A percentile compares a stretch with the other conserved stretches of the same genome.
phyloP scores from a whole-genome alignment of 2,797 vertebrate species.

The Micrastur ruficollis region DNA sequence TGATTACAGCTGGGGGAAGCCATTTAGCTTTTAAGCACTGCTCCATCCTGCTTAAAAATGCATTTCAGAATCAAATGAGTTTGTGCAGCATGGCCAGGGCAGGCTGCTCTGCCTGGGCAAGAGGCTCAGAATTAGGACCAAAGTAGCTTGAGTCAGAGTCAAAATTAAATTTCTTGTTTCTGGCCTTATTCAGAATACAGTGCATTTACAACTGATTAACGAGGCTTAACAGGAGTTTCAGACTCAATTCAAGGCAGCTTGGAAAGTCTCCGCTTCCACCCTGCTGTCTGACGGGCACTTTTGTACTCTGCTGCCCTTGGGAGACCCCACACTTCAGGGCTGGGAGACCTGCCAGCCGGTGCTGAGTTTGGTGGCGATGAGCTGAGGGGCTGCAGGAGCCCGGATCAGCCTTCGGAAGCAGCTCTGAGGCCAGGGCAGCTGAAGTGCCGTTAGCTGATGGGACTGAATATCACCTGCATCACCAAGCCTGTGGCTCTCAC shows the following conservation, averaged over 20 bases:
- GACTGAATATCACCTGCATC: not conserved
- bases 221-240: conserved; percentile 37
- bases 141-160: conserved; percentile 46
- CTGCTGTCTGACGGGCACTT: conserved; percentile 40
- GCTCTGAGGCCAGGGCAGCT: not conserved
- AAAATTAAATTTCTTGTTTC: conserved; percentile 58
- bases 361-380: not conserved
- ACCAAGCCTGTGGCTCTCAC: not conserved
- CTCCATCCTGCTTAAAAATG: conserved; percentile 44
- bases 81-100: not conserved
- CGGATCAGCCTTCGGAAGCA: not conserved
- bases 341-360: not conserved
- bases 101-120: not conserved
- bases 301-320: not conserved
- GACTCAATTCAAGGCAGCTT: conserved; percentile 12
- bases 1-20: conserved; percentile 65
- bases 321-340: not conserved
- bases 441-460: not conserved
- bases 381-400: not conserved
- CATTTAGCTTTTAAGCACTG: conserved; percentile 46
- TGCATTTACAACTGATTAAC: conserved; percentile 52
- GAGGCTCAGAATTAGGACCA: conserved; percentile 18
- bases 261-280: conserved; percentile 46
- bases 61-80: conserved; percentile 52
- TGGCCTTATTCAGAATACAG: conserved; percentile 39